Evolutionary conservation across 2,113 vertebrate genomes (phyloP).

Genomic region (Vombatus ursinus): DNA sequence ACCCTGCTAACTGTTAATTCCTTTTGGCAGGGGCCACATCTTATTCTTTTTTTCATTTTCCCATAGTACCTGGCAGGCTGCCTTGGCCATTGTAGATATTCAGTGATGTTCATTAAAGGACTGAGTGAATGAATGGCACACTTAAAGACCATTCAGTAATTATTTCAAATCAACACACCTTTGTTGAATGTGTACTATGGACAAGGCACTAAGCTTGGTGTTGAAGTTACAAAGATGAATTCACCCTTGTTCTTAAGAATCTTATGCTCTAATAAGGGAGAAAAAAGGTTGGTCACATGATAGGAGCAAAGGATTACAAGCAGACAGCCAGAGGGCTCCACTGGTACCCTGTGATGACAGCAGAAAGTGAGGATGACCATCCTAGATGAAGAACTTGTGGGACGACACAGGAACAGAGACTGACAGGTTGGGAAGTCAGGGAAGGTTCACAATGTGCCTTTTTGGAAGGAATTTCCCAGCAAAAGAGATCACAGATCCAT

Average conservation of each 20-base stretch:
- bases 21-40: neutral
- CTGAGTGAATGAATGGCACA: neutral
- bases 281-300: neutral
- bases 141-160: neutral
- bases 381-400: neutral
- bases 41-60: neutral
- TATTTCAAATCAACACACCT: neutral
- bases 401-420: no score
- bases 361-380: neutral
- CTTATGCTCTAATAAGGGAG: neutral
- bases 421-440: neutral
- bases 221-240: neutral
- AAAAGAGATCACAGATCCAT: neutral
- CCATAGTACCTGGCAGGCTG: neutral
- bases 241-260: neutral
- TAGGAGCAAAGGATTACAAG: neutral
- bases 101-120: neutral
- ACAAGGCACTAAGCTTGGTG: neutral
- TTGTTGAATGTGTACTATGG: neutral
- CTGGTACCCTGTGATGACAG: neutral
- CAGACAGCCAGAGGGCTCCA: neutral
- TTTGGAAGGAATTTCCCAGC: neutral
- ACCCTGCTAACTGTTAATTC: neutral
- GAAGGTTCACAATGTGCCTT: neutral
- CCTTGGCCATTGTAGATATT: neutral